phyloP scores from a whole-genome alignment of 2,113 vertebrate species.

The Myiozetetes cayanensis region DNA sequence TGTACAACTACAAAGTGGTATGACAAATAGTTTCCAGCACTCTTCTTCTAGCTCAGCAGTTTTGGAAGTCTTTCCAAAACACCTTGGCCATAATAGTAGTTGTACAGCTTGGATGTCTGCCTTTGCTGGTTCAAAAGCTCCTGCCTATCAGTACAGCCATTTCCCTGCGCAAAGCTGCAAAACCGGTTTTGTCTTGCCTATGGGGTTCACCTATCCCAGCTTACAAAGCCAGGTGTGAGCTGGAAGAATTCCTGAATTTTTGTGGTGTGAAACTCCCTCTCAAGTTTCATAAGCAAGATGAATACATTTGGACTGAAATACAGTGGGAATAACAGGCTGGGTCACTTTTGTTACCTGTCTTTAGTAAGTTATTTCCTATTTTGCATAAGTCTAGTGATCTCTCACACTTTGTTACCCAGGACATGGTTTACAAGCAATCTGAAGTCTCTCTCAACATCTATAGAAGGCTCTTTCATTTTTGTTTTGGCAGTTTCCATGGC shows the following conservation, averaged over 20 bases:
- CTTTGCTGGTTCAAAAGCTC: background rate
- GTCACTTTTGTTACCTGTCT: background rate
- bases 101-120: background rate
- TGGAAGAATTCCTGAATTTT: background rate
- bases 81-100: background rate
- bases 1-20: background rate
- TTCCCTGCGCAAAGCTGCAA: background rate
- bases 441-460: background rate
- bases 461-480: fast-evolving
- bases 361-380: background rate
- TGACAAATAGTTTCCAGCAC: background rate
- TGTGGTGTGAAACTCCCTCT: background rate
- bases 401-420: background rate
- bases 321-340: background rate
- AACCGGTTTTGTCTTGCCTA: background rate
- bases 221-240: background rate
- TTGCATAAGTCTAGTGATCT: background rate
- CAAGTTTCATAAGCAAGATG: background rate
- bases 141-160: background rate
- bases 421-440: background rate
- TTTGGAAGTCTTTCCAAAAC: slow-evolving; percentile 1
- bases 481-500: background rate
- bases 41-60: background rate
- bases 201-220: background rate
- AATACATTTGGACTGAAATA: background rate